Conservation (phyloP, 2,888 invertebrate species). For the Charanyca ferruginea region DNA sequence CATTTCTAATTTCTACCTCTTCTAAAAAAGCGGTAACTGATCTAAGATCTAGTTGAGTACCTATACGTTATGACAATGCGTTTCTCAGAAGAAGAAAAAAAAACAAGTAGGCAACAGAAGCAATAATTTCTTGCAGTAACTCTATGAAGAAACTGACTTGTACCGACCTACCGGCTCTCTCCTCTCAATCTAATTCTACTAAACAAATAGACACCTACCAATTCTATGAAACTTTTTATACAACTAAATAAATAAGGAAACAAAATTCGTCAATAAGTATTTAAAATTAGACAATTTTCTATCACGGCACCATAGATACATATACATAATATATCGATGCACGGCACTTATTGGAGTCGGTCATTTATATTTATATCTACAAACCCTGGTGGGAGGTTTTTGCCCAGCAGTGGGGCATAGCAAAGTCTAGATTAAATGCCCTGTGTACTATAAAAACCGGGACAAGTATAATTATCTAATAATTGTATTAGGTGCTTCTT, state of each 20-base stretch:
- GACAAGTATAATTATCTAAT: too few species aligned
- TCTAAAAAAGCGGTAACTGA: not conserved
- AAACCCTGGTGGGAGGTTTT: too few species aligned
- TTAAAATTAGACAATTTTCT: constrained; percentile 11
- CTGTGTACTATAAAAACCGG: too few species aligned
- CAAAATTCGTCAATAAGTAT: constrained; percentile 33
- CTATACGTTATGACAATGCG: constrained; percentile 7
- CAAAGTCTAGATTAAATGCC: too few species aligned
- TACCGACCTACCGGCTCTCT: constrained; percentile 30
- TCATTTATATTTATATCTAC: not conserved
- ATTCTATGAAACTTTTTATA: constrained; percentile 36
- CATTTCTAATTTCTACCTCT: not conserved
- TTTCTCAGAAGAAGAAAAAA: constrained; percentile 5
- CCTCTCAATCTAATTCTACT: constrained; percentile 40
- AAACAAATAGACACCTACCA: constrained; percentile 30
- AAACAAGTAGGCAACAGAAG: constrained; percentile 13
- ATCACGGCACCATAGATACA: not conserved
- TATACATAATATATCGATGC: too few species aligned
- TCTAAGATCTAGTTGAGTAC: not conserved
- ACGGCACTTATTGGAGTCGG: not conserved
- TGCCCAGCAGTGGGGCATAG: too few species aligned
- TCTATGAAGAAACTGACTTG: constrained; percentile 28
- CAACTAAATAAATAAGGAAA: constrained; percentile 27
- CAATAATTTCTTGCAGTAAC: constrained; percentile 27
- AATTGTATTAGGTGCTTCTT: too few species aligned